Evolutionary conservation across 2,888 invertebrate species (phyloP), one percentile per base, ranked within the genome.

Genomic region (Eupeodes luniger): DNA sequence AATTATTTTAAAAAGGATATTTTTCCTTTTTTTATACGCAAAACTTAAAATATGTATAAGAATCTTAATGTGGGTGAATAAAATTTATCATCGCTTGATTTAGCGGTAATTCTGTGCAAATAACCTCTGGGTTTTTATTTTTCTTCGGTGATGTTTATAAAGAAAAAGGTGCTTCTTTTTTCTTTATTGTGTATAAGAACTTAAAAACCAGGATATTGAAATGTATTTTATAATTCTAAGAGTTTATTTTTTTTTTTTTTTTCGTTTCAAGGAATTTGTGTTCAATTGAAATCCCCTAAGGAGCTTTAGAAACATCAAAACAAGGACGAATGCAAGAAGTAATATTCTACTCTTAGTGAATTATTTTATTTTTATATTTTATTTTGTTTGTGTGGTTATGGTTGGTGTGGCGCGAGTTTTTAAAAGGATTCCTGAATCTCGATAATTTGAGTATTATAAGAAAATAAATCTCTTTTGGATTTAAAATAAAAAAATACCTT

Each of bases 51-150:
- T 27, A 3, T 27, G 27, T 27, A 27, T 59, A 75, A 61, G 40
- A 44, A 36, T 70, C 55, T 70, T 70, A 57, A 57, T 6, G 59
- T 72, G 72, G 72, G 34, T 59, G 72, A 72, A 72, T 47, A 47
- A 47, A 72, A 59, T 47, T 86, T 86, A 85, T 81, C 44, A 78
- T 70, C 81, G 88, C 88, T 88, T 88, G 88, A 88, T 88, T 88
- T 88, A 88, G 69, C 74, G 81, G 81, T 85, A 78, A 85, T 88
- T 78, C 81, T 74, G 64, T 77, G 75, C 85, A 88, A 85, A 90
- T 89, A 90, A 84, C 90, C 92, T 91, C 87, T 90, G 92, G 92
- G 91, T 91, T 90, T 77, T 72, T 78, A 74, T 62, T 66, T 47
- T 16, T 64, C 4, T 51, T 75, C 9, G 49, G 51, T 61, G 51